phyloP scores from a whole-genome alignment of 2,888 invertebrate genomes.

The Spilosoma lubricipeda region DNA sequence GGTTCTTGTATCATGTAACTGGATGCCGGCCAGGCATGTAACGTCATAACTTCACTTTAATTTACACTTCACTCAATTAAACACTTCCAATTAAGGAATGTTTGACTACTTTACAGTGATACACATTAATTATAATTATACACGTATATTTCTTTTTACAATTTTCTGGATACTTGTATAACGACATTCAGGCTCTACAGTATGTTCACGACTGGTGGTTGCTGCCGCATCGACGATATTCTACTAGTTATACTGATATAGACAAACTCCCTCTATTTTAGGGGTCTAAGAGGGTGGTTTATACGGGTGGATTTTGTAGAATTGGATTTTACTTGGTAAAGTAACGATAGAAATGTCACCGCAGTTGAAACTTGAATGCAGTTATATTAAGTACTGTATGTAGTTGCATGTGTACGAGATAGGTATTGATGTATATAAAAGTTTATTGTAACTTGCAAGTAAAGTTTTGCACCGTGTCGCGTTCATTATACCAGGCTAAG shows the following conservation, averaged over 20 bases:
- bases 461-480: too few species aligned
- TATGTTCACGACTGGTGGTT: slow-evolving; percentile 65
- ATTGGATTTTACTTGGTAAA: neutral
- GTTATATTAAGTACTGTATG: too few species aligned
- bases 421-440: too few species aligned
- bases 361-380: too few species aligned
- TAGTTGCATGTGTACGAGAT: too few species aligned
- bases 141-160: slow-evolving; percentile 58
- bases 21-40: slow-evolving; percentile 81
- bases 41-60: slow-evolving; percentile 85
- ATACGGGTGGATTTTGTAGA: slow-evolving; percentile 58
- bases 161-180: slow-evolving; percentile 55
- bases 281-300: slow-evolving; percentile 45
- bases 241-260: slow-evolving; percentile 34
- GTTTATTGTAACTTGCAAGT: too few species aligned
- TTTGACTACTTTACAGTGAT: slow-evolving; percentile 67
- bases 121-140: slow-evolving; percentile 64
- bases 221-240: slow-evolving; percentile 64
- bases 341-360: too few species aligned
- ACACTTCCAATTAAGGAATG: slow-evolving; percentile 64
- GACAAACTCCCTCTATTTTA: slow-evolving; percentile 64
- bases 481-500: too few species aligned
- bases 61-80: slow-evolving; percentile 67
- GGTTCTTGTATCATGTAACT: slow-evolving; percentile 81
- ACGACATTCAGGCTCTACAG: slow-evolving; percentile 80